Evolutionary conservation across 2,797 vertebrate species (phyloP).

Genomic region (Pseudopleuronectes americanus): DNA sequence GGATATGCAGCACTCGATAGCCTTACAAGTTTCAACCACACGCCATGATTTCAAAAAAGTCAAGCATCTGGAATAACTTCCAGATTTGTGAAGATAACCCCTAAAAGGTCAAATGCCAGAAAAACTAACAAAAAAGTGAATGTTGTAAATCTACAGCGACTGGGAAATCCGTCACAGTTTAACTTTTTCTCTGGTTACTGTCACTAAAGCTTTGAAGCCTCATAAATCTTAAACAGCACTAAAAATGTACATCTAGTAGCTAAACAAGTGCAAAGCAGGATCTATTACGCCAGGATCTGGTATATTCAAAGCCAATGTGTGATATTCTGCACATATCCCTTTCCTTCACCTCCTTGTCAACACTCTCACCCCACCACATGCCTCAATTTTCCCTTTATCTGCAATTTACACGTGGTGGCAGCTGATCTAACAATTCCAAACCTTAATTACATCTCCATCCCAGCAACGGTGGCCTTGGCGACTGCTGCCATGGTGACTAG

Average conservation of each 20-base stretch:
- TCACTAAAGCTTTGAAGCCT: neutral
- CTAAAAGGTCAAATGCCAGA: neutral
- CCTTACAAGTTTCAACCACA: neutral
- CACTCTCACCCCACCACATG: slow-evolving; percentile 49
- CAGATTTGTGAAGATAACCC: neutral
- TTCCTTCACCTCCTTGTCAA: slow-evolving; percentile 47
- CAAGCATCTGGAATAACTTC: neutral
- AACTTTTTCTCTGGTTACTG: neutral
- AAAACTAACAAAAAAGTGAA: neutral
- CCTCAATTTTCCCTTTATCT: slow-evolving; percentile 71
- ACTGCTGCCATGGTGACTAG: slow-evolving; percentile 80
- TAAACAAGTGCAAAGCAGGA: slow-evolving; percentile 1
- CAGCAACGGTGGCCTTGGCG: slow-evolving; percentile 79
- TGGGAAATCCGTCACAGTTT: neutral
- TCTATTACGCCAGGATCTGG: neutral
- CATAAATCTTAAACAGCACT: neutral
- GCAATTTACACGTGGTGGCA: slow-evolving; percentile 72
- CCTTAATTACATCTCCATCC: slow-evolving; percentile 80
- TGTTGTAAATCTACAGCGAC: neutral
- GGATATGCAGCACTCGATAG: neutral
- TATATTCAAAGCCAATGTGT: slow-evolving; percentile 22
- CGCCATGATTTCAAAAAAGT: neutral
- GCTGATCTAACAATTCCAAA: slow-evolving; percentile 76
- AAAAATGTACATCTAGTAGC: neutral
- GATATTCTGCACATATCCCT: slow-evolving; percentile 9